Conservation (phyloP, 2,888 invertebrate genomes). For the Pecten maximus region DNA sequence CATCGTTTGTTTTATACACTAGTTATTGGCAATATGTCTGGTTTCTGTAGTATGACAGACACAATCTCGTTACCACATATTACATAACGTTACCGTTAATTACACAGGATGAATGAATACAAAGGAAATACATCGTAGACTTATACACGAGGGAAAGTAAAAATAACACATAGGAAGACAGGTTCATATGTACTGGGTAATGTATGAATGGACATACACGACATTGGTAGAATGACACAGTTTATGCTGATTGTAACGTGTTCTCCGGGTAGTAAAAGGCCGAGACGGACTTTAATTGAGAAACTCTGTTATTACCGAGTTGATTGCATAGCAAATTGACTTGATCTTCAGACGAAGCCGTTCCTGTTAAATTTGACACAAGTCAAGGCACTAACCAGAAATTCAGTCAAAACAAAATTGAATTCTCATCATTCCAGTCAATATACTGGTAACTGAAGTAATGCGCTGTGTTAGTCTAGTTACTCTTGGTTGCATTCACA, state of each 20-base stretch:
- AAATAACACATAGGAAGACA: neutral
- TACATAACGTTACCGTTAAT: neutral
- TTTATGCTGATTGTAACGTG: constrained; percentile 10
- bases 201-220: neutral
- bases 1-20: neutral
- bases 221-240: neutral
- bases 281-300: too few relatives aligned
- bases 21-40: neutral
- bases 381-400: too few relatives aligned
- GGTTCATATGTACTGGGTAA: neutral
- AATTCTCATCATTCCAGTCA: too few relatives aligned
- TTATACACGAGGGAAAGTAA: neutral
- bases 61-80: neutral
- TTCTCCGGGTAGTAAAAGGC: neutral
- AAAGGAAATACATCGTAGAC: neutral
- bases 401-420: too few relatives aligned
- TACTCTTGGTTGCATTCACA: too few relatives aligned
- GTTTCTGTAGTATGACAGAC: neutral
- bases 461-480: too few relatives aligned
- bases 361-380: too few relatives aligned
- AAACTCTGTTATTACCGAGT: too few relatives aligned
- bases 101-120: constrained; percentile 1
- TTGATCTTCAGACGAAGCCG: too few relatives aligned
- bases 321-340: too few relatives aligned
- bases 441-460: too few relatives aligned